Percentiles rank a stretch among this genome's conserved stretches.
Evolutionary conservation across 2,113 vertebrate genomes (phyloP).

Genomic region (Theropithecus gelada): DNA sequence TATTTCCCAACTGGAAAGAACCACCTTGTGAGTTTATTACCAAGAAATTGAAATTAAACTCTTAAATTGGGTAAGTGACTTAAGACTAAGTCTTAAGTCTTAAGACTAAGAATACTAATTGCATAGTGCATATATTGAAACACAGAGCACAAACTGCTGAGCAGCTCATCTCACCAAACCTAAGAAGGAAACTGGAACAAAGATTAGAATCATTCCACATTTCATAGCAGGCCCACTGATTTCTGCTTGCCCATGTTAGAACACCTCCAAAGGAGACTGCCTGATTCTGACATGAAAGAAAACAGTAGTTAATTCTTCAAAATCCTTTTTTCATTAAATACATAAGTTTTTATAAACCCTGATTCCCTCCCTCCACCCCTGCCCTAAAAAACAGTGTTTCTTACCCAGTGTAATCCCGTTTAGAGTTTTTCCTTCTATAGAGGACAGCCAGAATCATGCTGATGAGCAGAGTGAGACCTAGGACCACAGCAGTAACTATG

Average conservation of each 20-base stretch:
- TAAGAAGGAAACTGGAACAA: too few relatives aligned
- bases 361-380: not conserved
- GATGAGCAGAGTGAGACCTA: slow-evolving; percentile 88
- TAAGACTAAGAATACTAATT: not conserved
- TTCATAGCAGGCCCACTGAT: not conserved
- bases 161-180: not conserved
- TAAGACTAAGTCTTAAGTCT: too few relatives aligned
- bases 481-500: slow-evolving; percentile 87
- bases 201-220: not conserved
- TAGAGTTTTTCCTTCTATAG: slow-evolving; percentile 88
- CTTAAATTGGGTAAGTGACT: not conserved
- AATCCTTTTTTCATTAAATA: not conserved
- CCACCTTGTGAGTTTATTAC: not conserved
- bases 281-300: fast-evolving
- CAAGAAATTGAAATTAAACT: not conserved
- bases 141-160: not conserved
- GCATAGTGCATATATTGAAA: not conserved
- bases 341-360: not conserved
- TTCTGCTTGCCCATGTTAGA: not conserved
- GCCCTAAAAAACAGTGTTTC: slow-evolving; percentile 45
- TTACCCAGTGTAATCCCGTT: slow-evolving; percentile 93
- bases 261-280: not conserved
- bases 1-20: not conserved
- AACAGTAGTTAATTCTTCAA: not conserved
- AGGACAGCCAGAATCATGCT: slow-evolving; percentile 86